Evolutionary conservation across 53 echinoderm and acorn worm genomes (phyloP).

Genomic region (Astropecten irregularis): DNA sequence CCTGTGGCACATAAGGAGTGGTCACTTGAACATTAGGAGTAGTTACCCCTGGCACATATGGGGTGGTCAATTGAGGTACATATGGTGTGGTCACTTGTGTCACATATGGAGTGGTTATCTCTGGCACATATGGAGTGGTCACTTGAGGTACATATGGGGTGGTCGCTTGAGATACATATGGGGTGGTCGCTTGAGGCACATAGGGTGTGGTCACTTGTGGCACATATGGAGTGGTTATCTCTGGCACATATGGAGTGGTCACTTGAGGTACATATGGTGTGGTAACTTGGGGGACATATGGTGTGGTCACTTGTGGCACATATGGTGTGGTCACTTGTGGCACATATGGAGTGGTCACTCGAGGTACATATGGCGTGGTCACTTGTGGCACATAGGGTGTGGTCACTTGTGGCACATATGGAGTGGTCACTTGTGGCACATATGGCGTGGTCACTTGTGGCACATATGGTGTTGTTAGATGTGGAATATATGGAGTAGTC

Average conservation of each 20-base stretch:
- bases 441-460: neutral
- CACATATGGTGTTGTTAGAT: neutral
- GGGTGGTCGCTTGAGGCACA: slow-evolving; percentile 1
- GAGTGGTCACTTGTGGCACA: slow-evolving; percentile 1
- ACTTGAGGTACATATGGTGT: neutral
- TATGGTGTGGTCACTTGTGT: neutral
- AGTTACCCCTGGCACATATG: neutral
- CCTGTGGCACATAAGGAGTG: neutral
- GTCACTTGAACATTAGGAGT: neutral
- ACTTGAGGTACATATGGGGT: neutral
- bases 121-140: neutral
- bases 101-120: slow-evolving; percentile 3
- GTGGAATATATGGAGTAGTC: slow-evolving; percentile 16
- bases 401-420: neutral
- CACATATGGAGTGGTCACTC: neutral
- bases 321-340: slow-evolving; percentile 9
- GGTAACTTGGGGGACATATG: neutral
- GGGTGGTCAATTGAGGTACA: neutral
- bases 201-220: slow-evolving; percentile 6
- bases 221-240: neutral
- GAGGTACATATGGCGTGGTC: neutral
- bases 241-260: neutral
- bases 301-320: slow-evolving; percentile 14
- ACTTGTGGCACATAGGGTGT: neutral
- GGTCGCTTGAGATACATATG: neutral